phyloP scores from a whole-genome alignment of 2,888 invertebrate genomes.

The Chromoteleia sp. region DNA sequence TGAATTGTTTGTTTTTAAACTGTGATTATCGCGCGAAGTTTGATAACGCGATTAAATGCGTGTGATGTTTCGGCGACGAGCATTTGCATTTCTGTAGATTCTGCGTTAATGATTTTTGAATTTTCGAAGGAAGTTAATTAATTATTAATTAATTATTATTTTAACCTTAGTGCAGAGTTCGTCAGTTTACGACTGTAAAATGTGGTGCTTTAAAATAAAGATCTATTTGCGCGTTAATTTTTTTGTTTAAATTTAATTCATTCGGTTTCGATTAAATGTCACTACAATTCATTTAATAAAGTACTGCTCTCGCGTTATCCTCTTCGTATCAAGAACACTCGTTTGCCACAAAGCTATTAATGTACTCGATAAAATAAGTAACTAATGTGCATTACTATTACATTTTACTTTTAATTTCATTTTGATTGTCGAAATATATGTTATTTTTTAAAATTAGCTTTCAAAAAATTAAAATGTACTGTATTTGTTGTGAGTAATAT shows the following conservation, averaged over 20 bases:
- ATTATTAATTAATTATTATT: too few relatives aligned
- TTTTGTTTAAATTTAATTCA: background rate
- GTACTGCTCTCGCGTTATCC: constrained; percentile 15
- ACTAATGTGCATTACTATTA: constrained; percentile 1
- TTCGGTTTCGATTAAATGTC: constrained; percentile 1
- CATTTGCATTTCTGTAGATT: background rate
- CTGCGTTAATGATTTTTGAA: background rate
- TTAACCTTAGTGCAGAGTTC: too few relatives aligned
- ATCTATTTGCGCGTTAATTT: too few relatives aligned
- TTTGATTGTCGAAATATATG: background rate
- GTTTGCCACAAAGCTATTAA: background rate
- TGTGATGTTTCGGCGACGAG: background rate
- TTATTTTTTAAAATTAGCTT: too few relatives aligned
- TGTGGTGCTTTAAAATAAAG: too few relatives aligned
- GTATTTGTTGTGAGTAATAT: too few relatives aligned
- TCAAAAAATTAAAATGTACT: too few relatives aligned
- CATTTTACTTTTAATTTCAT: background rate
- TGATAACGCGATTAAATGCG: background rate
- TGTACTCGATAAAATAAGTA: background rate
- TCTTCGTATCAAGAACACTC: constrained; percentile 14
- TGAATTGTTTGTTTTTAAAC: constrained; percentile 27
- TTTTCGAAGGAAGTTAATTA: background rate
- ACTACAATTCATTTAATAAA: constrained; percentile 30
- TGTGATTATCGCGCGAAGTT: background rate
- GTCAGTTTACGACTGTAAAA: too few relatives aligned